Base-by-base conservation (phyloP, 2,113 vertebrate species). In the Brachyhypopomus occidentalis region DNA sequence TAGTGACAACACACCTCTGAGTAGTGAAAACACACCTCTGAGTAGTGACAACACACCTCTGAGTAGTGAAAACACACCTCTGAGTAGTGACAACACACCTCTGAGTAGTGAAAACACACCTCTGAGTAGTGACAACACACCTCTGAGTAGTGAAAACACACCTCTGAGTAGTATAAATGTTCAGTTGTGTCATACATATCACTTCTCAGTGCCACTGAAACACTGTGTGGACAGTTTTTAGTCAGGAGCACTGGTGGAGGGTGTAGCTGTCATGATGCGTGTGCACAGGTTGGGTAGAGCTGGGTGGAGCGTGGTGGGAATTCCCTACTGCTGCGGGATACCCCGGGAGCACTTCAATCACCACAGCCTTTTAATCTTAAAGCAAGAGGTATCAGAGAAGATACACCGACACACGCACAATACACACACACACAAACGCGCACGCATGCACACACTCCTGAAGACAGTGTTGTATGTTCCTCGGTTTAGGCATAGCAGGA, bases 291-390 rank as follows among this genome's bases (percentile, higher is more conserved):
- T 23, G 41, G 34, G 34, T 23, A 27, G 36, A 38, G 84, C 83
- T 83, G 85, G 84, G 86, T 79, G 16, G 17, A 87, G 85, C 80
- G 64, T 48, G 69, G 78, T 91, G 91, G 92, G 91, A 92, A 92
- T 91, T 89, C 91, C 91, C 93, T 81, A 79, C 77, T 77, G 52
- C 64, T 7, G 9, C 20, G 34, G 45, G 64, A 69, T 69, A 55
- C 63, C 81, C 77, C n/a, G 62, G 16, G 34, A 4, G 30, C 63
- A 58, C n/a, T 34, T 36, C 7, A 69, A 45, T 67, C 20, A 22
- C 55, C 45, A 56, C 19, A 5, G 19, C 27, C 63, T 78, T 66
- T 66, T 12, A 45, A 22, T 63, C 41, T 75, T 48, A 64, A 25
- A 63, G 82, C 34, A 12, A 70, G 75, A 78, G 41, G 22, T 67